Conservation (phyloP, 2,113 vertebrate species). For the Diphyllodes magnificus region DNA sequence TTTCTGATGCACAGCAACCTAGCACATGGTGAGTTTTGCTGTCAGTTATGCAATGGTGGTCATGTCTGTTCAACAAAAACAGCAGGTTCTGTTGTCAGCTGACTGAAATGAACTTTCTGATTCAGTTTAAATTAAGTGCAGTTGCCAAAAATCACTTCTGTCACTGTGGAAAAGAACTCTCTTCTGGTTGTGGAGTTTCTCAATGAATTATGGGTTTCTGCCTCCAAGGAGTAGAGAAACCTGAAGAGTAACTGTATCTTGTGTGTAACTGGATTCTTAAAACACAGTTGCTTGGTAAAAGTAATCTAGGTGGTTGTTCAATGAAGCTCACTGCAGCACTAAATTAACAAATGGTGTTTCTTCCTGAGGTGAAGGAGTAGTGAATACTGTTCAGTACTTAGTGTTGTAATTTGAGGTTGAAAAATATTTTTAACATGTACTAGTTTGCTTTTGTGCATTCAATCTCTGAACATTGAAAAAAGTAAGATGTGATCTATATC, state of each 20-base stretch:
- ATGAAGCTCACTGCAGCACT: not conserved
- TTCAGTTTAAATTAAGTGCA: not conserved
- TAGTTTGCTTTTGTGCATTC: slow-evolving; percentile 36
- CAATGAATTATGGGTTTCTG: slow-evolving; percentile 37
- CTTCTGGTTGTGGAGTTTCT: not conserved
- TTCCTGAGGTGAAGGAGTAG: not conserved
- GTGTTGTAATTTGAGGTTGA: not conserved
- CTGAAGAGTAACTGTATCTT: not conserved
- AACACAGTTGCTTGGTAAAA: not conserved
- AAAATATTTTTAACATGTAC: not conserved
- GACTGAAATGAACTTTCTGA: not conserved
- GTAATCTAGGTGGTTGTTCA: not conserved
- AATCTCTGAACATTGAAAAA: not conserved
- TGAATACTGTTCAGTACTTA: not conserved
- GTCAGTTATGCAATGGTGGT: not conserved
- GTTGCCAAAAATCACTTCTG: slow-evolving; percentile 56
- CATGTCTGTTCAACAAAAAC: not conserved
- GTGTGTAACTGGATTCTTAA: not conserved
- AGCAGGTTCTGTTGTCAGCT: not conserved
- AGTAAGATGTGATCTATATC: not conserved
- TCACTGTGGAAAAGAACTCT: not conserved
- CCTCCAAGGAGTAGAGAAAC: slow-evolving; percentile 15
- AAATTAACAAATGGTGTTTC: not conserved
- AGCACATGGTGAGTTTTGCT: not conserved
- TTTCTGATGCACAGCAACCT: slow-evolving; percentile 19